Evolutionary conservation across 2,113 vertebrate species (phyloP).

Genomic region (Nymphicus hollandicus): DNA sequence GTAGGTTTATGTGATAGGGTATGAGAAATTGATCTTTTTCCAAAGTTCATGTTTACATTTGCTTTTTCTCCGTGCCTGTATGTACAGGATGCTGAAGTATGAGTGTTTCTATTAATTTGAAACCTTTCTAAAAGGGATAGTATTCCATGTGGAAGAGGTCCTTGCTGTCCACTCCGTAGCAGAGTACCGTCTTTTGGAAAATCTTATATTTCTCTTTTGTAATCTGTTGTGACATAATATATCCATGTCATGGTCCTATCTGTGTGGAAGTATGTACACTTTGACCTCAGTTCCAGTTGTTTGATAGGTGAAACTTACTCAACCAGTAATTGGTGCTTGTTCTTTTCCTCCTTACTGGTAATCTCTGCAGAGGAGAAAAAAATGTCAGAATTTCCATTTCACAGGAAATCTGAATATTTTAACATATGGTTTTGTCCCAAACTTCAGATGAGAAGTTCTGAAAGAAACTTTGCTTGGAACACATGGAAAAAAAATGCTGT

Average conservation of each 20-base stretch:
- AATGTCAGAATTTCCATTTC: background rate
- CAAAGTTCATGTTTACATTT: background rate
- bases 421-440: background rate
- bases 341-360: background rate
- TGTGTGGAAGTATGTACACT: background rate
- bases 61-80: background rate
- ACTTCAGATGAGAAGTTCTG: background rate
- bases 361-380: background rate
- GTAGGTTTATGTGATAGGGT: background rate
- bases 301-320: background rate
- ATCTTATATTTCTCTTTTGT: background rate
- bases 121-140: background rate
- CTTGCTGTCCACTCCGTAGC: background rate
- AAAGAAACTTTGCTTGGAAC: background rate
- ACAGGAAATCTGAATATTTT: background rate
- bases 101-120: background rate
- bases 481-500: background rate
- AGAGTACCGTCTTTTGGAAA: background rate
- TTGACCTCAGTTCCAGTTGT: background rate
- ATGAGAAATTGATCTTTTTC: background rate
- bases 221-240: background rate
- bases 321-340: background rate
- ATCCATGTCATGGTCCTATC: background rate
- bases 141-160: background rate
- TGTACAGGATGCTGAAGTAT: background rate